These are phyloP conservation scores for Rhea pennata DNA, from an alignment of 2,113 vertebrate species.

Conservation along the genomic window DNA sequence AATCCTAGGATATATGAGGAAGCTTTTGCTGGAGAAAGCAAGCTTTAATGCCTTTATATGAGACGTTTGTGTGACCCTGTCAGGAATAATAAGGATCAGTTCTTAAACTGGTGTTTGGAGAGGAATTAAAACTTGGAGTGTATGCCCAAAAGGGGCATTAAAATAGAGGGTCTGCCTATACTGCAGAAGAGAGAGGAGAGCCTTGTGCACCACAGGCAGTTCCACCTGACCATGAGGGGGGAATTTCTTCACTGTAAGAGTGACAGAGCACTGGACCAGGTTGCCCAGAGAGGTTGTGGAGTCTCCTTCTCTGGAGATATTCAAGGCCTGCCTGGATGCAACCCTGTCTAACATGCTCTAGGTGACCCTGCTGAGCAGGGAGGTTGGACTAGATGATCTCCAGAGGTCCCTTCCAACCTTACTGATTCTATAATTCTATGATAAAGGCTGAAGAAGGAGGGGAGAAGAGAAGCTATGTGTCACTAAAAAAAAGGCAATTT, in stretches of 20 bases:
- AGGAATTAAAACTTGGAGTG: neutral
- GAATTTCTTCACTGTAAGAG: too few species aligned
- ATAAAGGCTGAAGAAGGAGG: neutral
- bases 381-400: too few species aligned
- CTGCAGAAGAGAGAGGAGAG: neutral
- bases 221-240: too few species aligned
- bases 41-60: neutral
- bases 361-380: too few species aligned
- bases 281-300: too few species aligned
- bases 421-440: neutral
- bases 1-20: neutral
- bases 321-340: too few species aligned
- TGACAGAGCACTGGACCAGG: too few species aligned
- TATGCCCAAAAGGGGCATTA: neutral
- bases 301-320: too few species aligned
- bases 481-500: neutral
- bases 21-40: neutral
- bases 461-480: neutral
- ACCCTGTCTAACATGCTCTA: too few species aligned
- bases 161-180: neutral
- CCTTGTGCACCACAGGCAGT: neutral
- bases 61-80: neutral
- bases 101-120: neutral
- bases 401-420: too few species aligned
- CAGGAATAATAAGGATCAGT: neutral